Conservation (phyloP, 2,113 vertebrate species). For the Nannospalax galili region DNA sequence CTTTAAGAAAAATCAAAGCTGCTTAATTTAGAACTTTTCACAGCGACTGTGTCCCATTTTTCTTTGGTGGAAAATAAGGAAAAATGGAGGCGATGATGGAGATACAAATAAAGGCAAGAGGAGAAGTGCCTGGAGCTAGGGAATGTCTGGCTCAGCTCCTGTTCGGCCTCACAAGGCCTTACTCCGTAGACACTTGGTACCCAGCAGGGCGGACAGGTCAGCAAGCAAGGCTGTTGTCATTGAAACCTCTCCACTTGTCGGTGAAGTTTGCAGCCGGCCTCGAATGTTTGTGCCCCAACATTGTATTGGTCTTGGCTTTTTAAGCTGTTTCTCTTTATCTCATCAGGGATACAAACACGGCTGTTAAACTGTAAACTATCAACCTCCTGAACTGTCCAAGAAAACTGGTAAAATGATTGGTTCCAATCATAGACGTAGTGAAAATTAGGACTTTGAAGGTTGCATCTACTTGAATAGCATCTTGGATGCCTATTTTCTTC, state of each 20-base stretch:
- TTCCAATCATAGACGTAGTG: not conserved
- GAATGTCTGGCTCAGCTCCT: not conserved
- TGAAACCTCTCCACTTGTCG: not conserved
- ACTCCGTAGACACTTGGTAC: not conserved
- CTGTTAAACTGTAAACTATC: not conserved
- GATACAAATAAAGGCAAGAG: not conserved
- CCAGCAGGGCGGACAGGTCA: not conserved
- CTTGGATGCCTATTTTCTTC: no score
- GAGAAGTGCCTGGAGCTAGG: not conserved
- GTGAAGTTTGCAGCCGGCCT: not conserved
- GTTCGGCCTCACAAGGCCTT: not conserved
- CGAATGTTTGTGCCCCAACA: not conserved
- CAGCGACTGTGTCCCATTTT: not conserved
- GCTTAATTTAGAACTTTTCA: constrained; percentile 24
- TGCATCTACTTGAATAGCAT: not conserved
- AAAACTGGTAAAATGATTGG: constrained; percentile 14
- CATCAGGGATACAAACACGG: constrained; percentile 27
- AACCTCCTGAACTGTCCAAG: constrained; percentile 10
- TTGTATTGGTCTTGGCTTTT: constrained; percentile 37
- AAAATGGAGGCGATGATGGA: not conserved
- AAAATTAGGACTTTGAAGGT: constrained; percentile 12
- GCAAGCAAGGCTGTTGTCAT: not conserved
- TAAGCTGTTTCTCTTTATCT: constrained; percentile 32
- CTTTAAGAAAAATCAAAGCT: constrained; percentile 46
- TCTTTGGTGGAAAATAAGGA: constrained; percentile 14